Conservation (phyloP, 2,888 invertebrate genomes). For the Euphydryas editha region DNA sequence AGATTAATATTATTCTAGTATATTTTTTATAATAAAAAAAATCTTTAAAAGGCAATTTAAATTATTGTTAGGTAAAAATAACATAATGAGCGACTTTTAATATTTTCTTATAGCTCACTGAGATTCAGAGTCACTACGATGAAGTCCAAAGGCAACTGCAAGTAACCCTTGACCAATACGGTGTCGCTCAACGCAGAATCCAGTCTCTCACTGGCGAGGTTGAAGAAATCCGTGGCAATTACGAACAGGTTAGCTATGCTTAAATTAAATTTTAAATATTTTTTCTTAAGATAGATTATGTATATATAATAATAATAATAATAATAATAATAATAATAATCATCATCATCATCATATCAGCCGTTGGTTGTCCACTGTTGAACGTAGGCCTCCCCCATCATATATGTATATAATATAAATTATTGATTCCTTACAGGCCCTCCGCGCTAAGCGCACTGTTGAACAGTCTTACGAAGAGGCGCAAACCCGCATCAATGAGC, state of each 20-base stretch:
- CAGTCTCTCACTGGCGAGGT: slow-evolving; percentile 96
- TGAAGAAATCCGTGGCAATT: slow-evolving; percentile 96
- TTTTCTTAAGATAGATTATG: not conserved
- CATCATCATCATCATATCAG: no score
- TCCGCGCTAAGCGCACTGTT: slow-evolving; percentile 94
- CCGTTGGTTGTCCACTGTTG: no score
- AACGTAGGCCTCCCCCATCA: no score
- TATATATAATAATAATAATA: no score
- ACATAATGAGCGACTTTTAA: not conserved
- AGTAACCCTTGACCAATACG: slow-evolving; percentile 96
- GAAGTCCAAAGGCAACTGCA: slow-evolving; percentile 98
- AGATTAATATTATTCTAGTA: slow-evolving; percentile 30
- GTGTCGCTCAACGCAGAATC: slow-evolving; percentile 94
- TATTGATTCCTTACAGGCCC: slow-evolving; percentile 84
- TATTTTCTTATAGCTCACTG: slow-evolving; percentile 84
- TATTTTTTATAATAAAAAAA: no score
- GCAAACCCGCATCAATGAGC: slow-evolving; percentile 95
- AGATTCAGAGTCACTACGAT: slow-evolving; percentile 97
- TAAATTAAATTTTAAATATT: not conserved
- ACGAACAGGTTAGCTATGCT: slow-evolving; percentile 84
- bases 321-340: no score
- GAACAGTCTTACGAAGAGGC: slow-evolving; percentile 97
- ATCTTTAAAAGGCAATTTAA: no score
- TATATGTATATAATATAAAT: not conserved
- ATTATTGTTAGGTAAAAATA: not conserved